phyloP scores from a whole-genome alignment of 2,797 vertebrate genomes.

The Anguilla obscura region DNA sequence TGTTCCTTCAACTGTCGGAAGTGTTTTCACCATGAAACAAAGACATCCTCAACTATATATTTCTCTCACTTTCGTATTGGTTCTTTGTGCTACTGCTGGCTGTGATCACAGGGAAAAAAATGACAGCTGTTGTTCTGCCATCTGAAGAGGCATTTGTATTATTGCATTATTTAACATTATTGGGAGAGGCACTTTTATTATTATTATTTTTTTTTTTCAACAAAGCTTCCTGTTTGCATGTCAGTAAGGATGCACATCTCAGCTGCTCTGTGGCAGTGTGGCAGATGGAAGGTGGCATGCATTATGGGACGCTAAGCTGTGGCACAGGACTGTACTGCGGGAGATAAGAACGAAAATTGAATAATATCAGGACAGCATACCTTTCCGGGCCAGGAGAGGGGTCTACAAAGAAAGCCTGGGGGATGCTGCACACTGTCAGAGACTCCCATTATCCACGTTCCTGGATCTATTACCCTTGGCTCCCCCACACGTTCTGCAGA shows the following conservation, averaged over 20 bases:
- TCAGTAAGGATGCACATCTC: not conserved
- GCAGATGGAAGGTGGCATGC: conserved; percentile 4
- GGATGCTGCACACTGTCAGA: not conserved
- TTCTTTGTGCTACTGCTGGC: not conserved
- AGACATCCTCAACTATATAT: not conserved
- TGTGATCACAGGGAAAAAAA: not conserved
- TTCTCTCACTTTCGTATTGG: not conserved
- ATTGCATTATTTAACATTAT: conserved; percentile 8
- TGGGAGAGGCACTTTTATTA: not conserved
- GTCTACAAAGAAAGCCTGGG: not conserved
- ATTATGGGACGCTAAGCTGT: conserved; percentile 4
- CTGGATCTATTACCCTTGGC: not conserved
- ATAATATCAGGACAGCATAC: not conserved
- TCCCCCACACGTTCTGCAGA: not conserved
- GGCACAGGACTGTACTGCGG: not conserved
- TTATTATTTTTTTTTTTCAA: not conserved
- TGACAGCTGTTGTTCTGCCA: conserved; percentile 9
- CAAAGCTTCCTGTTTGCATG: not conserved
- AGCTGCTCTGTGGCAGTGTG: not conserved
- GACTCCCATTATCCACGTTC: not conserved
- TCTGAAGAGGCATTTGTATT: not conserved
- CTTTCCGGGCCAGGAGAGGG: not conserved
- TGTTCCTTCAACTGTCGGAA: conserved; percentile 6
- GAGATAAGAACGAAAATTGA: conserved; percentile 21
- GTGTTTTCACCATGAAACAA: not conserved